Percentiles rank a stretch among this genome's conserved stretches.
phyloP scores from a whole-genome alignment of 2,113 vertebrate genomes.

The Girardinichthys multiradiatus region DNA sequence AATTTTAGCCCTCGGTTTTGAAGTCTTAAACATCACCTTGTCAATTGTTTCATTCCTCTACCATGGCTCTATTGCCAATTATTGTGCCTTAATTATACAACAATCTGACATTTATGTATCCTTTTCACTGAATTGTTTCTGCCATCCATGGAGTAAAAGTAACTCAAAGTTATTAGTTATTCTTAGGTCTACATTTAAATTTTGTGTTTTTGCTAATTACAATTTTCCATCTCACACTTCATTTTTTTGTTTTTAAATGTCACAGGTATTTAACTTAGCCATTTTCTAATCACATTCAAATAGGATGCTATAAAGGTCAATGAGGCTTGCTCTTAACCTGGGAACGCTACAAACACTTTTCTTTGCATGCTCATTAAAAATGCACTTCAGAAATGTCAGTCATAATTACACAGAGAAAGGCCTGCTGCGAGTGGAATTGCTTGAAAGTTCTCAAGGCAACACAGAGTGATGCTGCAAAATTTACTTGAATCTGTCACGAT shows the following conservation, averaged over 20 bases:
- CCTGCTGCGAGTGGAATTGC: slow-evolving; percentile 5
- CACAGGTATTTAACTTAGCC: slow-evolving; percentile 70
- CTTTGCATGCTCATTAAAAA: slow-evolving; percentile 31
- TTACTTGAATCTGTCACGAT: slow-evolving; percentile 14
- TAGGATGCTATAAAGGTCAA: slow-evolving; percentile 67
- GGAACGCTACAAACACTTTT: slow-evolving; percentile 41
- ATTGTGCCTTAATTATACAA: slow-evolving; percentile 22
- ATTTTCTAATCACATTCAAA: slow-evolving; percentile 69
- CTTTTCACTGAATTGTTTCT: slow-evolving; percentile 28
- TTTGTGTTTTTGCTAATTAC: slow-evolving; percentile 54
- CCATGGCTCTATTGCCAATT: slow-evolving; percentile 7
- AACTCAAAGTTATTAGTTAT: slow-evolving; percentile 33
- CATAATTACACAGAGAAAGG: slow-evolving; percentile 47
- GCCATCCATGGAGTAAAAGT: neutral
- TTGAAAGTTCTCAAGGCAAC: slow-evolving; percentile 27
- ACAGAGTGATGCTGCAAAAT: slow-evolving; percentile 17
- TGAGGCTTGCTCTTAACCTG: slow-evolving; percentile 54
- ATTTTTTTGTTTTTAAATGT: slow-evolving; percentile 71
- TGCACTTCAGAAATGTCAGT: slow-evolving; percentile 65
- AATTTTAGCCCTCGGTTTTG: neutral
- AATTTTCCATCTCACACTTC: slow-evolving; percentile 43
- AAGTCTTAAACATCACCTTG: slow-evolving; percentile 3
- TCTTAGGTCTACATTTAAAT: slow-evolving; percentile 47
- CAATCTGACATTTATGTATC: slow-evolving; percentile 45
- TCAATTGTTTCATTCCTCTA: slow-evolving; percentile 3